A percentile compares a stretch with the other conserved stretches of the same genome.
Evolutionary conservation across 2,113 vertebrate species (phyloP).

Genomic region (Marmota flaviventris): DNA sequence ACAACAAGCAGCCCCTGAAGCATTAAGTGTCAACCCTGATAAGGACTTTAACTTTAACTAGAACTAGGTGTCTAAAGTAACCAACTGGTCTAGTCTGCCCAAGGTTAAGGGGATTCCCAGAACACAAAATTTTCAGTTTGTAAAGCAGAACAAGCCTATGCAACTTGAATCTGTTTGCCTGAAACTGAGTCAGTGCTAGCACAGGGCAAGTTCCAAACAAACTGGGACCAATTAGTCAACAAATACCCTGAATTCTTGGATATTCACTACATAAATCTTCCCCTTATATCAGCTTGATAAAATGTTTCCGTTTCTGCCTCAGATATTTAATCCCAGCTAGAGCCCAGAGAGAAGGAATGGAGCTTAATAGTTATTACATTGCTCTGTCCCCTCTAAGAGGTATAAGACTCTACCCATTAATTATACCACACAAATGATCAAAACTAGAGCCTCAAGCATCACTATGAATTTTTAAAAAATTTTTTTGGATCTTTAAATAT

Average conservation of each 20-base stretch:
- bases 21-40: not conserved
- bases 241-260: no score
- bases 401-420: conserved; percentile 41
- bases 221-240: not conserved
- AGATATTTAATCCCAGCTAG: not conserved
- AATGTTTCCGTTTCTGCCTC: not conserved
- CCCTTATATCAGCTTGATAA: not conserved
- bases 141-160: not conserved
- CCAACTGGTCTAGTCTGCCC: not conserved
- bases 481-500: conserved; percentile 66
- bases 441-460: conserved; percentile 46
- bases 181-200: not conserved
- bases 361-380: not conserved
- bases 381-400: not conserved
- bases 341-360: not conserved
- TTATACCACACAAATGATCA: conserved; percentile 50
- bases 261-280: not conserved
- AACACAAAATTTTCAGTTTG: not conserved
- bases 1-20: not conserved
- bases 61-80: not conserved
- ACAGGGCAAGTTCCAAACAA: conserved; percentile 25
- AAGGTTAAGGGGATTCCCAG: not conserved
- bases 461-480: conserved; percentile 10
- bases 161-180: not conserved
- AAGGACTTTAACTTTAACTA: not conserved